Base-by-base conservation (phyloP, 2,888 invertebrate genomes). In the Nebria salina region DNA sequence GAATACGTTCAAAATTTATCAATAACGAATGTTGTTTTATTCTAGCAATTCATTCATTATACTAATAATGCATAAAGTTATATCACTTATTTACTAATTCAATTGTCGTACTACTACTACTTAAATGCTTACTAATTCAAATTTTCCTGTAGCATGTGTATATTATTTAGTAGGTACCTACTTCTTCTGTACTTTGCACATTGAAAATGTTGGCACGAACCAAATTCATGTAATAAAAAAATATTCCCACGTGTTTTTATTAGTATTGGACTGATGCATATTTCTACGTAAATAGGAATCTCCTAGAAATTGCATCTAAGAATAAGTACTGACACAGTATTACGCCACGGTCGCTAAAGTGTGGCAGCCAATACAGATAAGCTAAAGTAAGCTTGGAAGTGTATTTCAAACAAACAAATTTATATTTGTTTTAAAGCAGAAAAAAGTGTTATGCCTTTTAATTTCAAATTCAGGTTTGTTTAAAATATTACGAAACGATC, bases 141-240 rank as follows among this genome's bases (percentile, higher is more conserved):
- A 54, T 54, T 54, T 13, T 54, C 54, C 13, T 11, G 8, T 54
- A 11, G 13, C 8, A 54, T 54, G 7, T 7, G 25, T 79, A 65
- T 79, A 79, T 74, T 20, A 74, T 79, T 74, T 75, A 79, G 79
- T 79, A 68, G 20, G 20, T 20, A 20, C 20, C 20, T 20, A 20
- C 20, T 20, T 20, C 42, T 66, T 20, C 54, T 74, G 68, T 66
- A 79, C 79, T 79, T 79, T 74, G 74, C 65, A 41, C 75, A 20
- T 43, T 54, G 54, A 54, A 41, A 54, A 78, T 65, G 68, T 79
- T 74, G 79, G 79, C 79, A 74, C 25, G 73, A 0, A 34, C 65
- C 77, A 20, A 73, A 73, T 34, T 34, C 26, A 70, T 34, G 34
- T 25, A 20, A 20, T 26, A 8, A 25, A 3, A 70, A 70, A 70